Conservation (phyloP, 2,113 vertebrate species). For the Callipepla californica region DNA sequence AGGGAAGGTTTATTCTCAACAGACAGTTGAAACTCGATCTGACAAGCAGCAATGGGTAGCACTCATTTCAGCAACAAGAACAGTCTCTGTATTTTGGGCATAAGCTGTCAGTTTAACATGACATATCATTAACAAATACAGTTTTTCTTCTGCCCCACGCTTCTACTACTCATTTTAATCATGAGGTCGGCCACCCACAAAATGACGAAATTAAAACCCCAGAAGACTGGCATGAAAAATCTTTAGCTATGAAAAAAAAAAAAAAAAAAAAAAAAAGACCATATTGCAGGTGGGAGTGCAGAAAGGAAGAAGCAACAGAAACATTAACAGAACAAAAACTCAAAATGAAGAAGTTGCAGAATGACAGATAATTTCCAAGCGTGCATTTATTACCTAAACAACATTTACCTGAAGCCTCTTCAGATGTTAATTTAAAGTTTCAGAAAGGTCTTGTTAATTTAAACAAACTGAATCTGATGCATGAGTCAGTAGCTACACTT, state of each 20-base stretch:
- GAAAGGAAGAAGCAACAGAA: background rate
- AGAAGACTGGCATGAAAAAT: background rate
- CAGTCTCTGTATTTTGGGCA: conserved; percentile 6
- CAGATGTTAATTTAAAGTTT: background rate
- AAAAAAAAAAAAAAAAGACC: background rate
- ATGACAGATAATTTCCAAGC: background rate
- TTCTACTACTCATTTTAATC: background rate
- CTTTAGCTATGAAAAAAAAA: background rate
- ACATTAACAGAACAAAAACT: background rate
- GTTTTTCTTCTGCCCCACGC: background rate
- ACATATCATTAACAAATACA: conserved; percentile 5
- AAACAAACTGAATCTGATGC: background rate
- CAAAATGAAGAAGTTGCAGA: background rate
- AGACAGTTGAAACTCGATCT: conserved; percentile 43
- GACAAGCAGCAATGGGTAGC: conserved; percentile 41
- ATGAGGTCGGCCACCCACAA: background rate
- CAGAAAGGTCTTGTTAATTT: background rate
- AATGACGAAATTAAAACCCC: background rate
- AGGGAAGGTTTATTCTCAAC: conserved; percentile 58
- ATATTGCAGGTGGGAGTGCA: background rate
- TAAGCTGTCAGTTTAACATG: background rate
- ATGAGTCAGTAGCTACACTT: conserved; percentile 42
- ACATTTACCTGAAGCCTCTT: conserved; percentile 4
- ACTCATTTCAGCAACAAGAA: background rate
- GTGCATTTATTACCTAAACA: background rate